Base-by-base conservation (phyloP, 2,888 invertebrate genomes). In the Bimastos eiseni region DNA sequence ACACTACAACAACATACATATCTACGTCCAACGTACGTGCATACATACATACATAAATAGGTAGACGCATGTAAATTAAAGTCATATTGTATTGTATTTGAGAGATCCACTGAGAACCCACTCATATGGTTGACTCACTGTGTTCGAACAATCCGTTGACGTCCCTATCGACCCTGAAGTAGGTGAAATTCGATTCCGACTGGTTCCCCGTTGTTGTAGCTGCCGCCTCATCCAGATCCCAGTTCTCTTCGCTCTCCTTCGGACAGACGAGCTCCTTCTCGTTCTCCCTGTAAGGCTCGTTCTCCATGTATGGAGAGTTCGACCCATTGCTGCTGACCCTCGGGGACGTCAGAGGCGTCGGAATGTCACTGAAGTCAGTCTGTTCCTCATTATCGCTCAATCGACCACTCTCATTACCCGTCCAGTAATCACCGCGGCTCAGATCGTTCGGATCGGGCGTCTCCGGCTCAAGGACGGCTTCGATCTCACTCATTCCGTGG, bases 141-240 rank as follows among this genome's bases (percentile, higher is more conserved):
- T 86, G 86, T 86, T 86, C 86, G n/a, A 86, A 86, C 86, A 86
- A 34, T 86, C 86, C 86, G 15, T 37, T 86, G 86, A 86, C 24
- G 19, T 86, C 86, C 19, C 86, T 86, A 37, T 34, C 37, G 36
- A 86, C 86, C 36, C 36, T 86, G 86, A 86, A 86, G 86, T 86
- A 86, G 6, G 86, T 4, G 37, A 36, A 86, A 37, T 86, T 37
- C 86, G 86, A 86, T 36, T 86, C 86, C 19, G 24, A 37, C 34
- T 21, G n/a, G 37, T 24, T 24, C 21, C 36, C 13, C 6, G 84
- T 8, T 24, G 49, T 49, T 3, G 49, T 21, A n/a, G n/a, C n/a
- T 24, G 11, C n/a, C 86, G 21, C 15, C 86, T 86, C 86, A 17
- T 86, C 37, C 37, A 34, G 21, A 34, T 86, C 37, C 36, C 86